Evolutionary conservation across 2,888 invertebrate genomes (phyloP), one percentile per base, ranked within the genome.

Genomic region (Criorhina ranunculi): DNA sequence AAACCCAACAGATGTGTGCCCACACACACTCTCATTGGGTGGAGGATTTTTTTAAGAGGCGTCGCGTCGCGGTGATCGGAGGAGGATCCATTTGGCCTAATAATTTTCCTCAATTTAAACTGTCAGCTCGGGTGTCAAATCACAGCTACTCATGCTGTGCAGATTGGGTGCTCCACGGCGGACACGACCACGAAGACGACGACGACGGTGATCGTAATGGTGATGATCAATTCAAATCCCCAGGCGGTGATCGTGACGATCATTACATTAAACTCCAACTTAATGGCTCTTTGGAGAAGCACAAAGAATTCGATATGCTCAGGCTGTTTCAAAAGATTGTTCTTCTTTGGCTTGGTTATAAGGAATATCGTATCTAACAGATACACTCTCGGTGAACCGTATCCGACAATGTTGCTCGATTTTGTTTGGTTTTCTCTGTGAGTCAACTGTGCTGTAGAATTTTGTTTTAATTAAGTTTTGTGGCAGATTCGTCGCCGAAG

Each of bases 101-200:
- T 90, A 90, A 90, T 90, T 90, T 90, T 89, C 89, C 87, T 89
- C 90, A 90, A 91, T 90, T 90, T 88, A 87, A 89, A 89, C 90
- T 91, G 91, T 91, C 91, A 91, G 89, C 88, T 89, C 88, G 90
- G 91, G 91, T 91, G 91, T 91, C 91, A 91, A 90, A 91, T 91
- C 91, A 89, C 91, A 91, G 91, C 91, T 91, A 91, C 91, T 90
- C 91, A 91, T 91, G 91, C 91, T 91, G 91, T 90, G 91, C 81
- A 75, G 86, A 87, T 86, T 86, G 83, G 72, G 76, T 70, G 83
- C 57, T 69, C 46, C 77, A 44, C 59, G 17, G 53, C 17, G 64
- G 46, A 57, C 49, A 53, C 69, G 55, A 60, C 55, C 70, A 72
- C 57, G 73, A 67, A 42, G 40, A 62, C 73, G 73, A 67, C 53